Percentiles rank a stretch among this genome's conserved stretches.
Evolutionary conservation across 2,797 vertebrate genomes (phyloP).

Genomic region (Rhabdophis nuchalis): DNA sequence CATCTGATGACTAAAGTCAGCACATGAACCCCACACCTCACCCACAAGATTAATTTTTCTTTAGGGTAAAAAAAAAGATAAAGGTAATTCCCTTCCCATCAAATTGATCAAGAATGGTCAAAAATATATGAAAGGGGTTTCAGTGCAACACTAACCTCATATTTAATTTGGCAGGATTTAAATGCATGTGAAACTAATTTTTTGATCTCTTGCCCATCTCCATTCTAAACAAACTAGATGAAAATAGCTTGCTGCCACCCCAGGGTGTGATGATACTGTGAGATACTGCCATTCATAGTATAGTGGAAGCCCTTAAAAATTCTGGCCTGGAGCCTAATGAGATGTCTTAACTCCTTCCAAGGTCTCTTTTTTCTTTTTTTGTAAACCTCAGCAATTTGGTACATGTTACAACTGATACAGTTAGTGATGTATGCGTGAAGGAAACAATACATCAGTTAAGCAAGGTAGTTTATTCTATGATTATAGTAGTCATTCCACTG

Average conservation of each 20-base stretch:
- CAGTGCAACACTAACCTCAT: neutral
- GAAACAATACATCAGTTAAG: constrained; percentile 47
- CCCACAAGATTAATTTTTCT: neutral
- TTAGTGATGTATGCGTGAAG: constrained; percentile 52
- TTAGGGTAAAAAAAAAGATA: neutral
- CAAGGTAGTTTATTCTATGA: constrained; percentile 42
- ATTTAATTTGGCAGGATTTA: constrained; percentile 45
- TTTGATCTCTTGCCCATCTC: constrained; percentile 52
- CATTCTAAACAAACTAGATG: constrained; percentile 55
- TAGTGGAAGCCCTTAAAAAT: constrained; percentile 58
- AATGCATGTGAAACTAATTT: constrained; percentile 53
- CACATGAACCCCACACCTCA: neutral
- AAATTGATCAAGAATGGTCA: neutral
- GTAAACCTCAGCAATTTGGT: constrained; percentile 61
- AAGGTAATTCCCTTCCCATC: neutral
- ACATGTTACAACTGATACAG: constrained; percentile 62
- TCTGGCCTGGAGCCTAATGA: constrained; percentile 57
- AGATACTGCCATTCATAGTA: constrained; percentile 60
- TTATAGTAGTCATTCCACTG: constrained; percentile 39
- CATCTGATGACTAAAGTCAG: neutral
- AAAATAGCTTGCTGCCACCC: constrained; percentile 57
- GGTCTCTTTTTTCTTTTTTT: constrained; percentile 55
- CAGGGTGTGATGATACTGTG: constrained; percentile 62
- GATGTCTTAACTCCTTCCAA: constrained; percentile 67
- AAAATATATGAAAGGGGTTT: neutral